Evolutionary conservation across 1,140 invertebrate genomes (phyloP), one percentile per base, ranked within the genome.

Genomic region (Drosophila sulfurigaster): DNA sequence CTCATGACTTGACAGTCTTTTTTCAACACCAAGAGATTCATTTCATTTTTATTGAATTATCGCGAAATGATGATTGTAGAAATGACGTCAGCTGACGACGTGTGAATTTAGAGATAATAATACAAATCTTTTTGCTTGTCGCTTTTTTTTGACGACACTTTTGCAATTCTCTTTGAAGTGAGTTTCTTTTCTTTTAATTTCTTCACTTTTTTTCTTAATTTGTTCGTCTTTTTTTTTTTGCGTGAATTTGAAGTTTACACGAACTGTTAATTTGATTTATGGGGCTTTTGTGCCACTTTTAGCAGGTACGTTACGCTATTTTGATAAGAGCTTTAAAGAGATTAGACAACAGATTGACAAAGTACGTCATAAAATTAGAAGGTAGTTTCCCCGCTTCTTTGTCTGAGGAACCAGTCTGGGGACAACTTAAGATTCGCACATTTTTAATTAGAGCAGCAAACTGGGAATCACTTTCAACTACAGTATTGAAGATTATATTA

Each of bases 31-130:
- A 8, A 28, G 1, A 38, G 48, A 28, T 48, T 63, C 56, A 63
- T 28, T 32, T 43, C 25, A 41, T 58, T 51, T 43, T 25, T 46
- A 46, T 43, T 20, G 38, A 52, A 54, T 32, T 46, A 45, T 52
- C 28, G n/a, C 30, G 30, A 41, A 74, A 71, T 75, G 69, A 66
- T 75, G 58, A 70, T 28, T 57, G 51, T 41, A 11, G 52, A 38
- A 25, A 68, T 81, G 79, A 82, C 79, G 79, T 75, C 79, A 82
- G 60, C 32, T 11, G 7, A 20, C 30, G 10, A 59, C 11, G 56
- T 82, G 79, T 66, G 64, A 82, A 78, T 69, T 69, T 28, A n/a
- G 46, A 68, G 57, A 63, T 78, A 66, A 81, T 38, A 71, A 25
- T 25, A 82, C 75, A 62, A 45, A 73, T 16, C 63, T 69, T 63